Evolutionary conservation across 1,140 invertebrate species (phyloP), one percentile per base, ranked within the genome.

Genomic region (Halesus radiatus): DNA sequence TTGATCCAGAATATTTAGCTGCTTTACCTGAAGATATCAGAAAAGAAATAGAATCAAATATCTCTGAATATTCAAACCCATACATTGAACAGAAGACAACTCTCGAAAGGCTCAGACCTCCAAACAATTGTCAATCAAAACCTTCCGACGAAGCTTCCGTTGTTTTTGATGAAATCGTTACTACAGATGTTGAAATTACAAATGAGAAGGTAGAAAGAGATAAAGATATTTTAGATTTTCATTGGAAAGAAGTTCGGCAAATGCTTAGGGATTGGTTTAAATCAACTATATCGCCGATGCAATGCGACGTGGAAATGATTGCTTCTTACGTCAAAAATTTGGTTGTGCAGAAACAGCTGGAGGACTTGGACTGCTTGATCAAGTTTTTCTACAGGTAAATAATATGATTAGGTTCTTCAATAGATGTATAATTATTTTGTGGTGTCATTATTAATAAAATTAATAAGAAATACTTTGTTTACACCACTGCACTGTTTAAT

Each of bases 1-100:
- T 92, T 62, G 89, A 91, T 86, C 85, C 87, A 18, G 87, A 88
- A 37, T 89, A 90, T 84, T 84, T 92, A 66, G 87, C 89, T 58
- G 89, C 89, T 26, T 85, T 92, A 75, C 90, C 91, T 23, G 87
- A 90, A 79, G 88, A 91, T 29, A 87, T 91, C 80, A 88, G 87
- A 83, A 84, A 85, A 66, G 91, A 92, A 85, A 60, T 87, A 22
- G 60, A 85, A 76, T 79, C 79, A 58, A 80, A 84, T 72, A 81
- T 79, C 76, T 76, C 84, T 80, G 70, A 80, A 83, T 60, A 60
- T 16, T 58, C 29, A 32, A 79, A 52, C 53, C 26, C 58, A 6
- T 75, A 22, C 26, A 20, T 74, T 20, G 50, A 76, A 80, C n/a
- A 64, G 3, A 75, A 62, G 52, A 13, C 50, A n/a, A 73, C 29